phyloP scores from a whole-genome alignment of 2,113 vertebrate genomes.

The Theropithecus gelada region DNA sequence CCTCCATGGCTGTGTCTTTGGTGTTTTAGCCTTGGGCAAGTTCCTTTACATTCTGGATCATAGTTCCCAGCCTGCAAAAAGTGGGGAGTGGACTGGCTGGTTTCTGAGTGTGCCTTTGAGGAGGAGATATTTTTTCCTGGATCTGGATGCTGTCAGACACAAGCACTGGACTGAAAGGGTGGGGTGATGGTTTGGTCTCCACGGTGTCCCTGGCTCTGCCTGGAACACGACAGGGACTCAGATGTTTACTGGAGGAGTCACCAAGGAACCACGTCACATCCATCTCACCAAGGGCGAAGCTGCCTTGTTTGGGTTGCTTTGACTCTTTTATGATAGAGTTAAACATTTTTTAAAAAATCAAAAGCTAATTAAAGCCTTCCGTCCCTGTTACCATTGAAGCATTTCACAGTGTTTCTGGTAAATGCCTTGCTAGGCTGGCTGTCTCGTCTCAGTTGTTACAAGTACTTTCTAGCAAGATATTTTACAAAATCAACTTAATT shows the following conservation, averaged over 20 bases:
- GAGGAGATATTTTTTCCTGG: background rate
- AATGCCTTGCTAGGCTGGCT: background rate
- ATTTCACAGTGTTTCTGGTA: background rate
- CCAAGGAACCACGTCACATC: background rate
- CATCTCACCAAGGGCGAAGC: background rate
- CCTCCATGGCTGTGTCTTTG: accelerated
- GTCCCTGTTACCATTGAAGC: background rate
- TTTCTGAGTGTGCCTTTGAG: background rate
- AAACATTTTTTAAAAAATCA: background rate
- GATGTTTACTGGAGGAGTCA: background rate
- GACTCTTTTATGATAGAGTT: background rate
- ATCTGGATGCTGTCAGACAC: no score
- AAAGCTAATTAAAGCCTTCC: background rate
- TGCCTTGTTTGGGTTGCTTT: background rate
- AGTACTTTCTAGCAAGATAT: background rate
- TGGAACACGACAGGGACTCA: accelerated
- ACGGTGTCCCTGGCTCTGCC: background rate
- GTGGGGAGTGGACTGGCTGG: background rate
- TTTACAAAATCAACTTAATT: background rate
- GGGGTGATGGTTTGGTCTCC: background rate
- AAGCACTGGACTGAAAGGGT: background rate
- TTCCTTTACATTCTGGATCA: background rate
- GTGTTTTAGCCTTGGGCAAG: background rate
- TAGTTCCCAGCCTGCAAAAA: background rate
- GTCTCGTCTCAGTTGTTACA: background rate